Evolutionary conservation across 2,888 invertebrate species (phyloP), one percentile per base, ranked within the genome.

Genomic region (Callosobruchus maculatus): DNA sequence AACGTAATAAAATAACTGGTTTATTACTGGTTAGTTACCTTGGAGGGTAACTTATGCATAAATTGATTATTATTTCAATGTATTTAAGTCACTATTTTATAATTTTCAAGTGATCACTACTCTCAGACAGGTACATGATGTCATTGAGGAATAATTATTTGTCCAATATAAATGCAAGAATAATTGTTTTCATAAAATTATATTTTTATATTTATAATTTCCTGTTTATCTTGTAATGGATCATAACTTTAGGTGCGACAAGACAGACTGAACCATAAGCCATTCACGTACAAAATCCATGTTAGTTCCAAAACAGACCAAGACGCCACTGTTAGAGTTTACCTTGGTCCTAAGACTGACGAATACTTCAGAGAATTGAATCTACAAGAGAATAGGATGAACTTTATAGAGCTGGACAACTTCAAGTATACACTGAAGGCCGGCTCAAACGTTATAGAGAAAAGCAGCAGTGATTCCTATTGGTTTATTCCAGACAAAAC

Each of bases 261-360:
- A 84, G 89, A 90, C 78, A 92, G 94, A 79, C 87, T 94, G 66
- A 92, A 93, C 86, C 92, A 93, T 87, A 90, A 92, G 77, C 89
- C 90, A 0, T 94, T 93, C 89, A 88, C 87, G 74, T 88, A 92
- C 77, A 89, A 88, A 74, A 85, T 93, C 78, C 87, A 90, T 68
- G 86, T 94, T 21, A 88, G 89, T 73, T 90, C 93, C 73, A 90
- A 92, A 72, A 88, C 90, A 77, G 86, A 88, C 9, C 87, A 87
- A 67, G 89, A 91, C 76, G 92, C 90, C 0, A 88, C 90, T 20
- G 85, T 94, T 74, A 91, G 91, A 79, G 86, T 93, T 22, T 94
- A 91, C 89, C 81, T 93, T 67, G 93, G 92, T 77, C 94, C 94
- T 7, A 93, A 92, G 85, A 91, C 90, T 82, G 91, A 93, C 81